A percentile compares a stretch with the other conserved stretches of the same genome.
Conservation (phyloP, 2,113 vertebrate species). For the Poecile atricapillus region DNA sequence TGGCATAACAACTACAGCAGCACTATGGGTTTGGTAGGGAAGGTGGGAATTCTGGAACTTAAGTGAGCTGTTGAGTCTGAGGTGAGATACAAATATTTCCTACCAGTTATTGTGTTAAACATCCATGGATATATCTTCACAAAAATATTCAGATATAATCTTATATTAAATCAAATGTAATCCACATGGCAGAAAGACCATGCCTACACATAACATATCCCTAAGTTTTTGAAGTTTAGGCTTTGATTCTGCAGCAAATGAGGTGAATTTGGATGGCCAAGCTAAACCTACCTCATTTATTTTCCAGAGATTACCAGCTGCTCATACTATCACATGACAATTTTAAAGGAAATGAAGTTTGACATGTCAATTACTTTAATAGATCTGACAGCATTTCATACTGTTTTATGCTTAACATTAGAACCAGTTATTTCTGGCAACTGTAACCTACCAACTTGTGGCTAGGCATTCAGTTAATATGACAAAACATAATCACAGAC, state of each 20-base stretch:
- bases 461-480: neutral
- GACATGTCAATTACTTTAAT: neutral
- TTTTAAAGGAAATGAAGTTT: slow-evolving; percentile 18
- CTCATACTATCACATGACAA: neutral
- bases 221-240: neutral
- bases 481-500: slow-evolving; percentile 2
- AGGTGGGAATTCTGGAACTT: neutral
- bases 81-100: neutral
- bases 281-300: neutral
- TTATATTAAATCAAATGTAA: neutral
- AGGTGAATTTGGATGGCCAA: neutral
- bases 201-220: neutral
- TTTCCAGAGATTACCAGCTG: neutral
- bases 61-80: neutral
- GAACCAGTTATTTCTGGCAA: slow-evolving; percentile 29
- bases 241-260: neutral
- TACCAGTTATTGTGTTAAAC: neutral
- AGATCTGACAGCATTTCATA: neutral
- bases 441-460: slow-evolving; percentile 3
- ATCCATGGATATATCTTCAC: neutral
- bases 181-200: neutral
- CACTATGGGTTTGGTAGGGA: neutral
- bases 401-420: neutral
- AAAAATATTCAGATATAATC: neutral
- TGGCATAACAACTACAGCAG: neutral